phyloP scores from a whole-genome alignment of 2,113 vertebrate species.

The Elachura formosa region DNA sequence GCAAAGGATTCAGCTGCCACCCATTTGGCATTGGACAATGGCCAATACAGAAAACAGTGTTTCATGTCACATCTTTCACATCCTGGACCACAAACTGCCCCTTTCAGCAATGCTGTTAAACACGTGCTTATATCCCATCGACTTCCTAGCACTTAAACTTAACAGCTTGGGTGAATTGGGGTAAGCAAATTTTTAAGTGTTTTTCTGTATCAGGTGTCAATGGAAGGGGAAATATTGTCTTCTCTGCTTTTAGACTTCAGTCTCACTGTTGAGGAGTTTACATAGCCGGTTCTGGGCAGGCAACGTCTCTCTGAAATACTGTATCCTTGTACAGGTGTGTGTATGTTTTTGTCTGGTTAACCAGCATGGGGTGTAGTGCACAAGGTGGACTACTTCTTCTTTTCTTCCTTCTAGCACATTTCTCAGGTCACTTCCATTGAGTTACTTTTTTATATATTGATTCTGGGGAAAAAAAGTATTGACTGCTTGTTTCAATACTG shows the following conservation, averaged over 20 bases:
- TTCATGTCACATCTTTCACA: not conserved
- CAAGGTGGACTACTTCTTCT: not conserved
- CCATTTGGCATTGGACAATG: not conserved
- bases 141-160: constrained; percentile 17
- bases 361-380: not conserved
- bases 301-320: not conserved
- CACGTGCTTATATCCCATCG: not conserved
- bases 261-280: not conserved
- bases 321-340: not conserved
- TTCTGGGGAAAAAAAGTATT: constrained; percentile 45
- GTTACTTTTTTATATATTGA: constrained; percentile 59
- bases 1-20: not conserved
- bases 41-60: not conserved
- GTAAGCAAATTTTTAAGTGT: constrained; percentile 21
- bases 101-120: constrained; percentile 12
- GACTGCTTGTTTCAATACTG: constrained; percentile 60
- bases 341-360: not conserved
- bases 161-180: not conserved
- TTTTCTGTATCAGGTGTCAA: not conserved
- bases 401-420: constrained; percentile 15
- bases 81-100: not conserved
- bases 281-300: not conserved
- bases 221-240: not conserved
- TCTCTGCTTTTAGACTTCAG: not conserved
- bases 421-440: constrained; percentile 15